These are phyloP conservation scores for Dysidea cf. avara DNA, from an alignment of 37 sponge, comb jelly and placozoan species.

Conservation along the genomic window DNA sequence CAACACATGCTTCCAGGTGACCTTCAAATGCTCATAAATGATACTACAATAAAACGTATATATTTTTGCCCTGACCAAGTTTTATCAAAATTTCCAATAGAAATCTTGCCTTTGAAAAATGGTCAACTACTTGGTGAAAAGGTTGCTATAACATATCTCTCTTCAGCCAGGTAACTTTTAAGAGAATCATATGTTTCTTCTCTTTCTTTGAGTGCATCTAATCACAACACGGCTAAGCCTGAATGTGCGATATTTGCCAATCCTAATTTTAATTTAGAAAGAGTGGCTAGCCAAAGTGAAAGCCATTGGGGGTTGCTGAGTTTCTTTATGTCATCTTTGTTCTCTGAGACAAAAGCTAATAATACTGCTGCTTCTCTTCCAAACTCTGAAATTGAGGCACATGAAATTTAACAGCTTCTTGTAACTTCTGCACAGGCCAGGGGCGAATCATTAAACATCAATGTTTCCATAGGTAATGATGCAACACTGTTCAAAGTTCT, in stretches of 20 bases:
- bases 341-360: constrained; percentile 1
- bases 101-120: constrained; percentile 18
- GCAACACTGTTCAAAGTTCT: constrained; percentile 19
- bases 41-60: not conserved
- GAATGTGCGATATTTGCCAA: constrained; percentile 31
- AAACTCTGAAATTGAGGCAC: constrained; percentile 18
- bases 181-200: constrained; percentile 13
- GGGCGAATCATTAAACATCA: not conserved
- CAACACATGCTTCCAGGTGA: constrained; percentile 19
- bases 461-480: not conserved
- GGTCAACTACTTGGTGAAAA: constrained; percentile 15
- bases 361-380: constrained; percentile 20
- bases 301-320: constrained; percentile 8
- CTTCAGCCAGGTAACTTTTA: constrained; percentile 22
- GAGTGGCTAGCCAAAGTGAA: not conserved
- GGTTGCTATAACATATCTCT: constrained; percentile 21
- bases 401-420: constrained; percentile 8
- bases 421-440: not conserved
- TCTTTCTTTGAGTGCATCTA: not conserved
- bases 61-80: constrained; percentile 28
- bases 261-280: constrained; percentile 16
- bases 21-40: constrained; percentile 1
- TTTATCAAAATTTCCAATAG: constrained; percentile 26
- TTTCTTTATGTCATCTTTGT: constrained; percentile 16
- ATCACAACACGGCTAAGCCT: not conserved